Evolutionary conservation across 2,113 vertebrate genomes (phyloP).

Genomic region (Tauraco erythrolophus): DNA sequence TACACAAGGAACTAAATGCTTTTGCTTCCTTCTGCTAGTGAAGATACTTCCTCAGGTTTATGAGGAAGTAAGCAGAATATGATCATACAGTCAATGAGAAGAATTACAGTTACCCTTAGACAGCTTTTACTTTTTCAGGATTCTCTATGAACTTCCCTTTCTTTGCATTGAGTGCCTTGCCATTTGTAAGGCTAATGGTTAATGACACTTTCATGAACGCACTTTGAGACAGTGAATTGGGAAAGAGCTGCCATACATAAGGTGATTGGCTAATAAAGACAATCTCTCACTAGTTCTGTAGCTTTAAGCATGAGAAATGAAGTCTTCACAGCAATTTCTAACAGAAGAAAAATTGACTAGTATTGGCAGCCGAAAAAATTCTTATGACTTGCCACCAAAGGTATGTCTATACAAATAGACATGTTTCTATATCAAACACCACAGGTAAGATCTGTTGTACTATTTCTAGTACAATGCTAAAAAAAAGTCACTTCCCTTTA

Average conservation of each 20-base stretch:
- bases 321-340: background rate
- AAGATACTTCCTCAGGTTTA: background rate
- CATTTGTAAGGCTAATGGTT: background rate
- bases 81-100: background rate
- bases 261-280: background rate
- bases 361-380: background rate
- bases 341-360: background rate
- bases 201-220: accelerated
- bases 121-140: background rate
- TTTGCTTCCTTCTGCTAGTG: background rate
- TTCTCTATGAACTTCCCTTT: background rate
- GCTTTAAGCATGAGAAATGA: background rate
- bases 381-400: background rate
- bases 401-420: background rate
- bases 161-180: background rate
- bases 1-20: background rate
- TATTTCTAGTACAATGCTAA: background rate
- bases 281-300: background rate
- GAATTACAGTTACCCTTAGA: background rate
- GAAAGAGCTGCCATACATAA: background rate
- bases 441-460: background rate
- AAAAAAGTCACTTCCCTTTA: background rate
- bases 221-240: background rate
- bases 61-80: background rate
- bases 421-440: background rate